phyloP scores from a whole-genome alignment of 2,113 vertebrate species.

The Barbus barbus region DNA sequence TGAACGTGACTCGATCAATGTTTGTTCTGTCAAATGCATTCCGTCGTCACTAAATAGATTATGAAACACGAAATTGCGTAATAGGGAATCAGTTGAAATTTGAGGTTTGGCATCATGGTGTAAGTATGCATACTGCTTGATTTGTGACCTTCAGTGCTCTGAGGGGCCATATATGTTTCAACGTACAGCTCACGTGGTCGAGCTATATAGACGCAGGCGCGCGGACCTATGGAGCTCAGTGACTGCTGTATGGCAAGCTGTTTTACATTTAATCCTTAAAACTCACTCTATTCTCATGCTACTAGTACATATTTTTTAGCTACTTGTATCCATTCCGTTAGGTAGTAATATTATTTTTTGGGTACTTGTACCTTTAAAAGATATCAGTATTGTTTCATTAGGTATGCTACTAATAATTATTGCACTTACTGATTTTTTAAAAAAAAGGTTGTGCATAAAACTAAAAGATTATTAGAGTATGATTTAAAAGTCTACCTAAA shows the following conservation, averaged over 20 bases:
- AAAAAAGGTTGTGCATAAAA: no score
- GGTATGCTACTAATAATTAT: neutral
- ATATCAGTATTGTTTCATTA: neutral
- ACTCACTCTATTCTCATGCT: neutral
- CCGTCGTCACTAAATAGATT: neutral
- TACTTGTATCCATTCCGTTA: no score
- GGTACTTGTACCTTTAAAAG: neutral
- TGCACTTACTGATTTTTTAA: no score
- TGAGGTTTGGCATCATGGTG: neutral
- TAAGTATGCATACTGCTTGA: neutral
- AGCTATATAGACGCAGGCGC: neutral
- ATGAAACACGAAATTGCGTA: conserved; percentile 33
- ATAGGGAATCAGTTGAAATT: neutral
- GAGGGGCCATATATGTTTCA: conserved; percentile 49
- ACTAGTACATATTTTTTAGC: neutral
- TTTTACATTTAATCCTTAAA: neutral
- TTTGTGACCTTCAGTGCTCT: conserved; percentile 63
- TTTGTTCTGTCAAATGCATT: neutral
- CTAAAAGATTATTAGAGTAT: no score
- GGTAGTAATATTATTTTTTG: neutral
- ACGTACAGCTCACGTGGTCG: conserved; percentile 61
- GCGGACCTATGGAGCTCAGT: neutral
- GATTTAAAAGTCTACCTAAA: no score
- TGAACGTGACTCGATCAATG: neutral
- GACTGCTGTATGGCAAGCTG: neutral